phyloP scores from a whole-genome alignment of 2,113 vertebrate species.

The Corythornis vintsioides region DNA sequence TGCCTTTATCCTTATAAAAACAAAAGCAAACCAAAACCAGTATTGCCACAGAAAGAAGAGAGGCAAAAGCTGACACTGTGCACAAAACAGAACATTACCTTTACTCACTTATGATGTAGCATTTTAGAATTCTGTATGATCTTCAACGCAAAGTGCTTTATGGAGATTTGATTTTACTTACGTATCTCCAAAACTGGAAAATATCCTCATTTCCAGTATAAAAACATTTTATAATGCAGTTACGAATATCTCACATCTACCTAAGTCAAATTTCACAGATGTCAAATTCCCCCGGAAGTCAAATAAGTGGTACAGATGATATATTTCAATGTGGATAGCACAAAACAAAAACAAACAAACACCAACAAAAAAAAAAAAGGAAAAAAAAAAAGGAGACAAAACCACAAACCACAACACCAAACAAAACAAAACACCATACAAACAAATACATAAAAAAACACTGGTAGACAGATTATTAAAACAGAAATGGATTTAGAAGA shows the following conservation, averaged over 20 bases:
- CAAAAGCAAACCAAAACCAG: neutral
- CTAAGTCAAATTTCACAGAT: neutral
- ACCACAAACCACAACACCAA: too few relatives aligned
- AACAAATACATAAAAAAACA: too few relatives aligned
- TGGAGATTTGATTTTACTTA: neutral
- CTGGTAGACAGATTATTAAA: neutral
- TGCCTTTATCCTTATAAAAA: neutral
- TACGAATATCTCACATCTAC: neutral
- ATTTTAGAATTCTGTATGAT: neutral
- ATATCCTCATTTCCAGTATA: neutral
- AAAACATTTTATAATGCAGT: neutral
- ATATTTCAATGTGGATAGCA: neutral
- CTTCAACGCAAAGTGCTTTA: neutral
- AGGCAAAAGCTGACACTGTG: neutral
- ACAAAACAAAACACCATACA: too few relatives aligned
- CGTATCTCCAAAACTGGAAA: neutral
- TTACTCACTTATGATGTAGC: neutral
- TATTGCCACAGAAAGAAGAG: neutral
- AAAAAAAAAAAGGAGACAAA: too few relatives aligned
- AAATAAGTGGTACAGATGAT: neutral
- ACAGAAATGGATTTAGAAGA: neutral
- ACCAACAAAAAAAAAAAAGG: neutral
- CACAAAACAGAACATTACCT: neutral
- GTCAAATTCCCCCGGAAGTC: neutral
- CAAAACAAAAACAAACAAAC: too few relatives aligned